Evolutionary conservation across 2,797 vertebrate species (phyloP).

Genomic region (Diplodus sargus): DNA sequence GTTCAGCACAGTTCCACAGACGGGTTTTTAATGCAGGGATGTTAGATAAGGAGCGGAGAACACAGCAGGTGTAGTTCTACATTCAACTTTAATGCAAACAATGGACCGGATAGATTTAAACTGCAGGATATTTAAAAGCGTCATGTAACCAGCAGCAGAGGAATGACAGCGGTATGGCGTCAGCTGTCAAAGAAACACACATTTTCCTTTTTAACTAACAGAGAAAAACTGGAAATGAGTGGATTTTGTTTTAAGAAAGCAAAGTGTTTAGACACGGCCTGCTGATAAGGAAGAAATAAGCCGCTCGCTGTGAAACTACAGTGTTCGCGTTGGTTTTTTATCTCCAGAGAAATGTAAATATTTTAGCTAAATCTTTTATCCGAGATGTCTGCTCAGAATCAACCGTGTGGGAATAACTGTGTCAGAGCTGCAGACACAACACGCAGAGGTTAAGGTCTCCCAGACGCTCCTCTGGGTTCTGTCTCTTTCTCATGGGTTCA

Average conservation of each 20-base stretch:
- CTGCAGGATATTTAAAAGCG: not conserved
- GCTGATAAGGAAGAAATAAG: constrained; percentile 19
- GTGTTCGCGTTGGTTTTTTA: constrained; percentile 42
- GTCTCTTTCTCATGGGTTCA: not conserved
- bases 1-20: not conserved
- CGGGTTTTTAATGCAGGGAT: not conserved
- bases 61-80: not conserved
- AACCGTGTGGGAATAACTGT: constrained; percentile 18
- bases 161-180: not conserved
- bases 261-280: constrained; percentile 8
- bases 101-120: not conserved
- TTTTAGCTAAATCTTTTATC: constrained; percentile 48
- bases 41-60: not conserved
- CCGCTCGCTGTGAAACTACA: constrained; percentile 12
- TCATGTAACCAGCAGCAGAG: not conserved
- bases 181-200: not conserved
- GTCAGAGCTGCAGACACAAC: constrained; percentile 32
- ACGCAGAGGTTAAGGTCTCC: not conserved
- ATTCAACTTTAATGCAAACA: not conserved
- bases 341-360: constrained; percentile 60
- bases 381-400: constrained; percentile 38
- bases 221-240: not conserved
- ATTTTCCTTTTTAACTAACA: constrained; percentile 21
- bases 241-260: constrained; percentile 9
- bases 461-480: constrained; percentile 5